Evolutionary conservation across 2,888 invertebrate genomes (phyloP).

Genomic region (Hermaeophaga mercurialis): DNA sequence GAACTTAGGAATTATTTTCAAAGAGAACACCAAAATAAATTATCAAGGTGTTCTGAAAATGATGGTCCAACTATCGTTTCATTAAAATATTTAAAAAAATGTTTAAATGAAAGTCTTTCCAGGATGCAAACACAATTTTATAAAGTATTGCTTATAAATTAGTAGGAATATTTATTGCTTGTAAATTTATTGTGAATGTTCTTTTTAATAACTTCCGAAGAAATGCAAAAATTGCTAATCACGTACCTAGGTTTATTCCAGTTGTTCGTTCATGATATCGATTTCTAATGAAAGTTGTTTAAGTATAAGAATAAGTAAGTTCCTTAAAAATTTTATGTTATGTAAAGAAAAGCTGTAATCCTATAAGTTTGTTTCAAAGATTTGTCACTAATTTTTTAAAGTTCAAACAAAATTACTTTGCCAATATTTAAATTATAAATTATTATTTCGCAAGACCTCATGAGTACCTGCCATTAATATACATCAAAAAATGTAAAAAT

Average conservation of each 20-base stretch:
- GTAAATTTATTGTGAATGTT: conserved; percentile 1
- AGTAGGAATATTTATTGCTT: conserved; percentile 1
- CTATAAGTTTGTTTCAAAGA: conserved; percentile 1
- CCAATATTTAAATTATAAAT: neutral
- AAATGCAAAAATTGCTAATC: conserved; percentile 21
- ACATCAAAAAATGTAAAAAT: conserved; percentile 13
- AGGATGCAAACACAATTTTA: conserved; percentile 11
- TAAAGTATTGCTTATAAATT: conserved; percentile 11
- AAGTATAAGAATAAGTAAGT: conserved; percentile 16
- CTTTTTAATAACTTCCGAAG: conserved; percentile 10
- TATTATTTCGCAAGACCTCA: conserved; percentile 6
- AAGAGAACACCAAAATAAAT: conserved; percentile 8
- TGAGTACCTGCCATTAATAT: conserved; percentile 12
- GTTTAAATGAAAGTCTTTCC: conserved; percentile 9
- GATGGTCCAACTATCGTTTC: conserved; percentile 5
- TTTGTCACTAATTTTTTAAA: conserved; percentile 16
- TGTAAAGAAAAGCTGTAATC: conserved; percentile 13
- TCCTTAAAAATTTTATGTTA: conserved; percentile 6
- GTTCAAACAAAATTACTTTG: conserved; percentile 19
- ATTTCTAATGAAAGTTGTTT: conserved; percentile 14
- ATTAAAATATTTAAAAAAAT: conserved; percentile 4
- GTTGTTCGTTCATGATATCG: conserved; percentile 17
- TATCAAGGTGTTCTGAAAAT: conserved; percentile 6
- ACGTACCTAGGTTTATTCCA: conserved; percentile 14
- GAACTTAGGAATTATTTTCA: conserved; percentile 7